A percentile compares a stretch with the other conserved stretches of the same genome.
phyloP scores from a whole-genome alignment of 2,888 invertebrate genomes.

The Sialis lutaria region DNA sequence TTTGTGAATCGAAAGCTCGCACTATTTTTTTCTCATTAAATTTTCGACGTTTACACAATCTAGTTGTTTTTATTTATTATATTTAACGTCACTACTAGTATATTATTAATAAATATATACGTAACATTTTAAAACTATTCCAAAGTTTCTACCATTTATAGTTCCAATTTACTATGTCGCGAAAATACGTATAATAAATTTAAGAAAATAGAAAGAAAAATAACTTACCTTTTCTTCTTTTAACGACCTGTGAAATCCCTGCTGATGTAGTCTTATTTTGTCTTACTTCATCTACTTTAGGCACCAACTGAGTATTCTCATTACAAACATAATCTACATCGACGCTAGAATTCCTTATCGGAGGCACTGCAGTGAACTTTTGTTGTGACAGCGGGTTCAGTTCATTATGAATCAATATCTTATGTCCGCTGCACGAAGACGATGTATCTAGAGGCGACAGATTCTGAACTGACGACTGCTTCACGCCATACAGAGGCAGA shows the following conservation, averaged over 20 bases:
- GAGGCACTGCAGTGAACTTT: constrained; percentile 7
- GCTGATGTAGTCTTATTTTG: constrained; percentile 13
- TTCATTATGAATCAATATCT: constrained; percentile 5
- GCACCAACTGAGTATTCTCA: constrained; percentile 6
- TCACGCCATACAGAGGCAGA: constrained; percentile 22
- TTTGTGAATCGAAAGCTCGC: no score
- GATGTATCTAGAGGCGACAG: not conserved
- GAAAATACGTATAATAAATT: no score
- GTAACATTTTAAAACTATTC: no score
- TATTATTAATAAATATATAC: no score
- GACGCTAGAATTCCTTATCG: constrained; percentile 2
- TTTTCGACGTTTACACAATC: no score
- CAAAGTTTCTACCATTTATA: no score
- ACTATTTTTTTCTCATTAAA: no score
- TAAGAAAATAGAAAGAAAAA: no score
- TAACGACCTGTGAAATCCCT: constrained; percentile 23
- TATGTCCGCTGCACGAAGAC: constrained; percentile 7
- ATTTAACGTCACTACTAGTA: no score
- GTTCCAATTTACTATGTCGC: no score
- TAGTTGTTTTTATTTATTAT: no score
- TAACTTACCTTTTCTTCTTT: constrained; percentile 16
- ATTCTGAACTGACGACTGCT: constrained; percentile 13
- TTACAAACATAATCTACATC: constrained; percentile 5
- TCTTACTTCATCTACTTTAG: constrained; percentile 8
- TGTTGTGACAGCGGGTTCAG: constrained; percentile 7